These are phyloP conservation scores for Parauchenoglanis punctatus DNA, from an alignment of 2,797 vertebrate species.

Conservation along the genomic window DNA sequence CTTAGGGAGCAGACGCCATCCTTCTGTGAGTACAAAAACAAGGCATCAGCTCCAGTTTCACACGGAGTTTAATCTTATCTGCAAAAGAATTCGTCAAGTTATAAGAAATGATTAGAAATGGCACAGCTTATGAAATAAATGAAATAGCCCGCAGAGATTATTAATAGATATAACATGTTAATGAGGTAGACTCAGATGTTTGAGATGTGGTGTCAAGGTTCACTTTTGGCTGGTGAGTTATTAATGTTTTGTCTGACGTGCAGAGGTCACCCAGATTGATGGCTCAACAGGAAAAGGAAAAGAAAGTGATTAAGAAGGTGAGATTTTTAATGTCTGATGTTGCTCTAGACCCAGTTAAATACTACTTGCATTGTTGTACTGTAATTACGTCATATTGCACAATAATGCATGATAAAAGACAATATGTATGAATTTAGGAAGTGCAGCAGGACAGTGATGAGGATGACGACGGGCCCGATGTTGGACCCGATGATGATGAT, in stretches of 20 bases:
- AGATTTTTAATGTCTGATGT: background rate
- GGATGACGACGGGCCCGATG: constrained; percentile 23
- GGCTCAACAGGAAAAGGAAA: constrained; percentile 27
- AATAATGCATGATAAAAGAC: background rate
- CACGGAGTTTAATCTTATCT: background rate
- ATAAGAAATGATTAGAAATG: background rate
- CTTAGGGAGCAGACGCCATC: background rate
- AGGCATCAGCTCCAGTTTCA: background rate
- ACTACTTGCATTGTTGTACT: background rate
- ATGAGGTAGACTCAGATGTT: background rate
- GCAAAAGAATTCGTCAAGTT: background rate
- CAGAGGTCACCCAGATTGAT: constrained; percentile 27
- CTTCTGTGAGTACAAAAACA: constrained; percentile 21
- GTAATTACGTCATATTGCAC: background rate
- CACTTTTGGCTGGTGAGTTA: background rate
- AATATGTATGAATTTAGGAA: background rate
- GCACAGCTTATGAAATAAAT: background rate
- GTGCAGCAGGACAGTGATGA: constrained; percentile 31
- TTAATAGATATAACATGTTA: background rate
- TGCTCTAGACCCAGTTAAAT: no score
- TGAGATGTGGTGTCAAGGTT: background rate
- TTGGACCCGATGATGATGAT: constrained; percentile 27
- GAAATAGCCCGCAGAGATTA: background rate
- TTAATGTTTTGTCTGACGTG: background rate
- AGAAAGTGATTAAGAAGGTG: constrained; percentile 16